Base-by-base conservation (phyloP, 2,888 invertebrate species). In the Sminthurides aquaticus region DNA sequence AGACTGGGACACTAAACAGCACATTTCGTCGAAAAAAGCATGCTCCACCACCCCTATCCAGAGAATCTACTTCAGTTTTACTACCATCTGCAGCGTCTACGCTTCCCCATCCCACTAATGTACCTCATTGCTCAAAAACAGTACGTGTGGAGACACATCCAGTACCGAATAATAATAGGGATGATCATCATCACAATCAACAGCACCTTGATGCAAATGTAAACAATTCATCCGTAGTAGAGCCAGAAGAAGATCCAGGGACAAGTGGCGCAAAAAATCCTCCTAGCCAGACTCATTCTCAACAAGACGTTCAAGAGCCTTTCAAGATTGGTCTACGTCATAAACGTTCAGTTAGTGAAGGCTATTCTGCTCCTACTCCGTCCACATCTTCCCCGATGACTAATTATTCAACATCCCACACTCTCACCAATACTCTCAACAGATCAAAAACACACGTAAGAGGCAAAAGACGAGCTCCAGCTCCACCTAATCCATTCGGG, bases 401-500 rank as follows among this genome's bases (percentile, higher is more conserved):
- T 52, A 20, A 15, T 52, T 20, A 20, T 52, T 52, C 52, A 20
- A 60, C 49, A 20, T 20, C 52, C 22, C 48, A 29, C 57, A 57
- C 63, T 24, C 25, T 28, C 20, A 49, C 48, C 2, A 29, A 59
- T 5, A 55, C 63, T 22, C 22, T 15, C 28, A 60, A 29, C 18
- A 52, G 58, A 59, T 57, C 68, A 1, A 68, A 56, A 57, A 57
- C 66, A n/a, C 70, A 71, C 64, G 69, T 70, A 18, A 48, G 57
- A 24, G 74, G 73, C 1, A 74, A 74, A 55, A 68, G 72, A 55
- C 66, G 67, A 55, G 74, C 74, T 8, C 74, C 74, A 26, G 57
- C 67, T 18, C 73, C 74, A 5, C 74, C 74, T n/a, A 71, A 71
- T 66, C 71, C 71, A n/a, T 70, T 72, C 49, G 71, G 69, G 54